Base-by-base conservation (phyloP, 2,888 invertebrate species). In the Tipula vernalis region DNA sequence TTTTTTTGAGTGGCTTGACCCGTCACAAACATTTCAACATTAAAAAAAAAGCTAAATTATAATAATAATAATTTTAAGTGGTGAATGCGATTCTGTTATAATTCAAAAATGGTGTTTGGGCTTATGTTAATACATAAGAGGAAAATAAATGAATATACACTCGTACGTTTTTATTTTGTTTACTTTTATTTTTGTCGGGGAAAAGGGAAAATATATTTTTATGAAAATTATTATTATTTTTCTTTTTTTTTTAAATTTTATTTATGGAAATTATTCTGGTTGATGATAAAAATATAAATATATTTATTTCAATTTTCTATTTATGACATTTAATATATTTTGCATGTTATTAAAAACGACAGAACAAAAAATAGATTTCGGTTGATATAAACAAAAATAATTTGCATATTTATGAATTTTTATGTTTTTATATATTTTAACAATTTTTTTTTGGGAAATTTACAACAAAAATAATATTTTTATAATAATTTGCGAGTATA, bases 21-120 rank as follows among this genome's bases (percentile, higher is more conserved):
- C 71, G 71, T 71, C 71, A 71, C 71, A 71, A 71, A 71, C 71
- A 71, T 71, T 71, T 71, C 71, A 71, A 71, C 71, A 71, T 71
- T 28, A 28, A 1, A 28, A 71, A 71, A 39, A 6, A 39, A 6
- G 0, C 5, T 39, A 39, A 39, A 71, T 28, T 10, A 57, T 15
- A 57, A 57, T 57, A 28, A 51, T 51, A 51, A 51, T 51, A 51
- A n/a, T 71, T 71, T 71, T 71, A 71, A 71, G 71, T 71, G 71
- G 71, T 71, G 71, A 71, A 71, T 71, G 71, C 71, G 71, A 71
- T 71, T 71, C n/a, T 71, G 71, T 71, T 71, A 71, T 71, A 71
- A 71, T 71, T 71, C 28, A 71, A 28, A 71, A 71, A 71, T 71
- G 51, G 28, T 71, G 71, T 71, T 71, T 71, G 18, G 71, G 71